These are phyloP conservation scores for Drosophila nigromelanica DNA, from an alignment of 1,140 invertebrate genomes.

Conservation along the genomic window DNA sequence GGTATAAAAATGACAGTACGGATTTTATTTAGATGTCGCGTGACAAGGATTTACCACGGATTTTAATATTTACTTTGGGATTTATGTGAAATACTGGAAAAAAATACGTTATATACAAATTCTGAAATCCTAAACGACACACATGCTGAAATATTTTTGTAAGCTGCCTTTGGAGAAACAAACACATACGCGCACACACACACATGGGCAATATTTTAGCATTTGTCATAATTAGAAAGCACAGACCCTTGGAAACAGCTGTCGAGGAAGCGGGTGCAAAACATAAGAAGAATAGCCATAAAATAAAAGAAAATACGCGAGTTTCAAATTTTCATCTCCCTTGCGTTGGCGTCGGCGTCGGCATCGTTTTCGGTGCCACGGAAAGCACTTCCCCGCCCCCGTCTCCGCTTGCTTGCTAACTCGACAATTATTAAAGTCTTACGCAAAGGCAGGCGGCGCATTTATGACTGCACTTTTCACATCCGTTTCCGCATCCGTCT, in stretches of 20 bases:
- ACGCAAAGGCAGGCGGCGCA: conserved; percentile 72
- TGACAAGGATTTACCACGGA: conserved; percentile 42
- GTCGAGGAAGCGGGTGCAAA: conserved; percentile 20
- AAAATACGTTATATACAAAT: conserved; percentile 39
- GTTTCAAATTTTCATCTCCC: conserved; percentile 76
- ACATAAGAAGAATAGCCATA: conserved; percentile 58
- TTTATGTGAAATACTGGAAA: conserved; percentile 42
- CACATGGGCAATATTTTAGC: conserved; percentile 65
- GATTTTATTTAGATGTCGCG: conserved; percentile 59
- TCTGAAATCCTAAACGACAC: conserved; percentile 59
- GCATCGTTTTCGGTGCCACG: conserved; percentile 16
- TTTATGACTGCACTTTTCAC: conserved; percentile 83
- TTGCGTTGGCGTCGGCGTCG: conserved; percentile 16
- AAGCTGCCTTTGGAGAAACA: conserved; percentile 18
- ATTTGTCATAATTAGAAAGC: conserved; percentile 79
- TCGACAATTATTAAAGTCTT: conserved; percentile 80
- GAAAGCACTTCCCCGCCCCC: conserved; percentile 17
- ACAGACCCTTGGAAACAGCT: conserved; percentile 54
- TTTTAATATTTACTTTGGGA: conserved; percentile 69
- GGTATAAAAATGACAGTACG: conserved; percentile 24
- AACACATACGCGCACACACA: conserved; percentile 8
- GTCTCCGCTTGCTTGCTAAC: conserved; percentile 12
- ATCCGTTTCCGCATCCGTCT: conserved; percentile 76
- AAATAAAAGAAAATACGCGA: conserved; percentile 75
- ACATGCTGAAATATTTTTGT: conserved; percentile 17